A percentile compares a stretch with the other conserved stretches of the same genome.
phyloP scores from a whole-genome alignment of 2,113 vertebrate species.

The Cochlearius cochlearius region DNA sequence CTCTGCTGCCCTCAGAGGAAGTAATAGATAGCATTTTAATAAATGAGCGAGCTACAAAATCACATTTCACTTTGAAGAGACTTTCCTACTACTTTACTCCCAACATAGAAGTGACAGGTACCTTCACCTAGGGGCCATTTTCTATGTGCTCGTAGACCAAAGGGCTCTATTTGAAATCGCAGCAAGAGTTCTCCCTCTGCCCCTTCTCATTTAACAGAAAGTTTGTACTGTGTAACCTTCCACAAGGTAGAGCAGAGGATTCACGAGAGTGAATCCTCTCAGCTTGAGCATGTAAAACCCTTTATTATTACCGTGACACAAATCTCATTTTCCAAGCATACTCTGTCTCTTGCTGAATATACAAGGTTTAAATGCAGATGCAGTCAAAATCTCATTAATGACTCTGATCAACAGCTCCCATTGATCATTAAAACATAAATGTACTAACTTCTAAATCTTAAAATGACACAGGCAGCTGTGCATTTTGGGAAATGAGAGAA shows the following conservation, averaged over 20 bases:
- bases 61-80: not conserved
- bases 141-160: not conserved
- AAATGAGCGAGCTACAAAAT: not conserved
- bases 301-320: slow-evolving; percentile 6
- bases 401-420: slow-evolving; percentile 46
- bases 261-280: not conserved
- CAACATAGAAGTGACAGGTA: not conserved
- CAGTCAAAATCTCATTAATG: slow-evolving; percentile 51
- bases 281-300: slow-evolving; percentile 9
- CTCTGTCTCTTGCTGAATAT: not conserved
- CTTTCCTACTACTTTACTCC: not conserved
- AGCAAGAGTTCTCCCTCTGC: not conserved
- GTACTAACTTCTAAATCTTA: slow-evolving; percentile 24
- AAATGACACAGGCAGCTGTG: slow-evolving; percentile 5
- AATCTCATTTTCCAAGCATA: slow-evolving; percentile 38
- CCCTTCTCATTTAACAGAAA: not conserved
- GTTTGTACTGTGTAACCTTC: not conserved
- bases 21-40: not conserved
- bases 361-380: slow-evolving; percentile 25
- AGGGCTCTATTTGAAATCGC: not conserved
- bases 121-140: not conserved
- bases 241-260: not conserved
- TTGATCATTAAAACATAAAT: slow-evolving; percentile 41
- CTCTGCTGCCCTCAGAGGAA: not conserved
- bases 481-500: slow-evolving; percentile 23